These are phyloP conservation scores for Apis mellifera DNA, from an alignment of 1,140 invertebrate genomes.

Conservation along the genomic window Amel_HAv3.1 CM009933.2:3045001-3045500, in stretches of 20 bases:
- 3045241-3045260: slow-evolving; percentile 38
- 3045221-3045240: slow-evolving; percentile 36
- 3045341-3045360: slow-evolving; percentile 1
- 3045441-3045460: slow-evolving; percentile 69
- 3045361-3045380: slow-evolving; percentile 35
- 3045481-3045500: slow-evolving; percentile 60
- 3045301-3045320: slow-evolving; percentile 25
- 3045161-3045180: slow-evolving; percentile 19
- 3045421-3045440: slow-evolving; percentile 47
- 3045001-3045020: neutral
- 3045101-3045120: slow-evolving; percentile 40
- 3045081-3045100: slow-evolving; percentile 5
- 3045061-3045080: neutral
- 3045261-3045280: slow-evolving; percentile 59
- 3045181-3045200: slow-evolving; percentile 22
- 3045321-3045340: neutral
- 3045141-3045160: slow-evolving; percentile 13
- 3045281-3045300: slow-evolving; percentile 41
- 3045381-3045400: slow-evolving; percentile 42
- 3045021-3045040: neutral
- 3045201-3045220: neutral
- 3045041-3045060: neutral
- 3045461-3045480: slow-evolving; percentile 69
- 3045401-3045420: slow-evolving; percentile 50
- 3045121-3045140: slow-evolving; percentile 38